Evolutionary conservation across 2,797 vertebrate genomes (phyloP).

Genomic region (Leontocebus nigricollis): DNA sequence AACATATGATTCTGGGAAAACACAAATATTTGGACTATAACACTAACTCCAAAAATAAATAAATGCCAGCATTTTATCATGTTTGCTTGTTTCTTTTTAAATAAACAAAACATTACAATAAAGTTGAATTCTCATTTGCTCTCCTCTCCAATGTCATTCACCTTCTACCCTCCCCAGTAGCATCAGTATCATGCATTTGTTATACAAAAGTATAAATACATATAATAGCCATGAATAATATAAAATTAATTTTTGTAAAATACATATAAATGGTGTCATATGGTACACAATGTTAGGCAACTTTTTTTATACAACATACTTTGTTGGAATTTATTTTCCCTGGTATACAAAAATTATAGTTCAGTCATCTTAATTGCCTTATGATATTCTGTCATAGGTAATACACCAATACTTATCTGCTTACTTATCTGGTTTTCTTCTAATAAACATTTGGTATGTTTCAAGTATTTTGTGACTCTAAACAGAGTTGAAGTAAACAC

Average conservation of each 20-base stretch:
- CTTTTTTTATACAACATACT: not conserved
- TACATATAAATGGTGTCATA: not conserved
- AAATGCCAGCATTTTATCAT: not conserved
- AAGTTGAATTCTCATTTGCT: not conserved
- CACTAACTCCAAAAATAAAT: not conserved
- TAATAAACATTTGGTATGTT: not conserved
- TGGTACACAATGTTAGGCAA: not conserved
- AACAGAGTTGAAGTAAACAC: not conserved
- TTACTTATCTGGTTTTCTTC: not conserved
- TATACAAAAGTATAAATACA: not conserved
- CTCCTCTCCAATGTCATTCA: not conserved
- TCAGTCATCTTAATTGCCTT: not conserved
- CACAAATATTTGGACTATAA: not conserved
- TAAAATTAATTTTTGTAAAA: not conserved
- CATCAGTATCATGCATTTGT: not conserved
- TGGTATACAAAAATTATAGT: not conserved
- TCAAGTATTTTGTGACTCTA: not conserved
- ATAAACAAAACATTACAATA: not conserved
- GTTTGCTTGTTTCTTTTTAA: not conserved
- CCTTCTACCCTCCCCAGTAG: not conserved
- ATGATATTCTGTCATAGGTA: not conserved
- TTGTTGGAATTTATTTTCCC: not conserved
- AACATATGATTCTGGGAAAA: not conserved
- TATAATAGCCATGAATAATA: not conserved
- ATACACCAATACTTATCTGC: not conserved